Conservation (phyloP, 2,113 vertebrate species). For the Tor tambroides region DNA sequence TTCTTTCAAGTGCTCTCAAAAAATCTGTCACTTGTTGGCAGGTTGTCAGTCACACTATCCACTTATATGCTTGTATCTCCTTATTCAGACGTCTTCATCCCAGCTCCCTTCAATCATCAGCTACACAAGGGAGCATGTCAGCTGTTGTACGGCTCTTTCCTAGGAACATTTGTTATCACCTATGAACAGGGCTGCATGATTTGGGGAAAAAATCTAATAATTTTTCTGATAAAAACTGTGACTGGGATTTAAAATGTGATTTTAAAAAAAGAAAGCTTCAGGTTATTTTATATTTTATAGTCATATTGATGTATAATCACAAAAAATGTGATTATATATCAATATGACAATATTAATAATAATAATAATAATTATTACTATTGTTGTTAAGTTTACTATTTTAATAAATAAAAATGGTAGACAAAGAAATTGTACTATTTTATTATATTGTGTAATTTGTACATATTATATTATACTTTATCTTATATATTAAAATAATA, state of each 20-base stretch:
- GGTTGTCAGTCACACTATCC: constrained; percentile 1
- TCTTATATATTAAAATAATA: neutral
- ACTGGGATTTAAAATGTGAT: neutral
- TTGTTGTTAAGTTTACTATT: neutral
- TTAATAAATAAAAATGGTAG: neutral
- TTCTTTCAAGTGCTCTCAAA: neutral
- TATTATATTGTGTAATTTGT: neutral
- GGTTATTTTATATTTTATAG: neutral
- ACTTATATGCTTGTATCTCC: neutral
- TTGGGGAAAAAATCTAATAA: neutral
- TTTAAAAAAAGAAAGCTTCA: neutral
- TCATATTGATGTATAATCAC: neutral
- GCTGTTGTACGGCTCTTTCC: neutral
- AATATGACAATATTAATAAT: neutral
- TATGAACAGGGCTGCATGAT: neutral
- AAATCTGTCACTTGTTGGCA: neutral
- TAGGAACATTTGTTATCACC: neutral
- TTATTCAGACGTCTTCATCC: constrained; percentile 7
- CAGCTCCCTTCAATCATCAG: neutral
- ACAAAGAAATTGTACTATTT: neutral
- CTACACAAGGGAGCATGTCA: neutral
- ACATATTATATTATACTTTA: too few species aligned
- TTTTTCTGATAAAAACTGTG: neutral
- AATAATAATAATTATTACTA: neutral
- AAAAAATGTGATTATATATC: neutral